A percentile compares a stretch with the other conserved stretches of the same genome.
Evolutionary conservation across 2,888 invertebrate genomes (phyloP).

Genomic region (Lysandra bellargus): DNA sequence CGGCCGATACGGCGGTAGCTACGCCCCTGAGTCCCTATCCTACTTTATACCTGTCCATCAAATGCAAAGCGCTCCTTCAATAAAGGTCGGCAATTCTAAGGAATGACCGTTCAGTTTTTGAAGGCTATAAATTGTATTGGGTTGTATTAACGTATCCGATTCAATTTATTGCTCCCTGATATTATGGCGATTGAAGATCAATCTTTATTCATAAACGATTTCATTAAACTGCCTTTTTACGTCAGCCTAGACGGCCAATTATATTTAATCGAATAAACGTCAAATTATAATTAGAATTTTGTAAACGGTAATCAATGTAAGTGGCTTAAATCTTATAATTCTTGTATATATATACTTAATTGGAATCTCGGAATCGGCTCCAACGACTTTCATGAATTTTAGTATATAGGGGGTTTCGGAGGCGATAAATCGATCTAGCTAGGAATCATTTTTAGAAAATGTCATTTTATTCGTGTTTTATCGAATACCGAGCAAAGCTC

Average conservation of each 20-base stretch:
- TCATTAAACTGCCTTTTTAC: slow-evolving; percentile 13
- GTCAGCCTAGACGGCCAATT: not conserved
- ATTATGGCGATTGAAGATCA: not conserved
- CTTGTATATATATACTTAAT: no score
- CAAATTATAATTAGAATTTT: not conserved
- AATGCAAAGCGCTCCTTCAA: not conserved
- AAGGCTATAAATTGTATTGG: not conserved
- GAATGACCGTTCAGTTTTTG: slow-evolving; percentile 1
- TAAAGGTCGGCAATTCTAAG: not conserved
- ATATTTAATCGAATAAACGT: not conserved
- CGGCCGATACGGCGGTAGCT: no score
- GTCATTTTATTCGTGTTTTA: no score
- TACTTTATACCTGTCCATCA: not conserved
- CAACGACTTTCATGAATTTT: no score
- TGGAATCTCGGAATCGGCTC: no score
- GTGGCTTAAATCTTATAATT: not conserved
- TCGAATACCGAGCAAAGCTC: no score
- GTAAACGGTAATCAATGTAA: not conserved
- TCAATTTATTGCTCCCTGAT: slow-evolving; percentile 15
- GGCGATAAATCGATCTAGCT: no score
- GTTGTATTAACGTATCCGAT: slow-evolving; percentile 9
- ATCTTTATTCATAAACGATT: slow-evolving; percentile 28
- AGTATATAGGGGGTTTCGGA: no score
- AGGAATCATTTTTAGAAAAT: no score
- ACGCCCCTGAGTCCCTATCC: no score